These are phyloP conservation scores for Ellobius talpinus DNA, from an alignment of 2,113 vertebrate genomes.

Conservation along the genomic window DNA sequence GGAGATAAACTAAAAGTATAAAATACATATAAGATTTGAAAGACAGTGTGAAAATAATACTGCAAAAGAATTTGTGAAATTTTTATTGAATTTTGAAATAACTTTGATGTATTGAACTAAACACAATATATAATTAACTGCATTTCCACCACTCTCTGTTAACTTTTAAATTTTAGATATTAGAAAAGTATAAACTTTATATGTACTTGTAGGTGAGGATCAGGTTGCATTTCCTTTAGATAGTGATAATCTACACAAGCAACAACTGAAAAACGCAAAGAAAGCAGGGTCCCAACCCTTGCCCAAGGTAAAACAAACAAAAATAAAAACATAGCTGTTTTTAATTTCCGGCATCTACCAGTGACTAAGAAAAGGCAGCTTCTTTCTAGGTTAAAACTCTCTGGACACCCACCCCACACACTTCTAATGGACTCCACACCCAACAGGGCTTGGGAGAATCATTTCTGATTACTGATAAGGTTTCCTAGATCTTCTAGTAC, in stretches of 20 bases:
- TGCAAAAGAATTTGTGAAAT: conserved; percentile 5
- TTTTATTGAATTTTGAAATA: neutral
- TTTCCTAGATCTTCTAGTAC: conserved; percentile 20
- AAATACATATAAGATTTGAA: neutral
- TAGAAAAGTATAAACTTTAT: neutral
- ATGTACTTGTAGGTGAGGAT: neutral
- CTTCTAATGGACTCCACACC: neutral
- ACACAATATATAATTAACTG: conserved; percentile 1
- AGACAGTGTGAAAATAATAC: neutral
- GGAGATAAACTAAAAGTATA: neutral
- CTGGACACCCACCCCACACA: neutral
- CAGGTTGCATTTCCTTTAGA: neutral
- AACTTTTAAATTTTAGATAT: conserved; percentile 1
- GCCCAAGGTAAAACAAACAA: neutral
- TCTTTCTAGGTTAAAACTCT: conserved; percentile 4
- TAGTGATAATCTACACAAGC: neutral
- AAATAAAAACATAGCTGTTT: neutral
- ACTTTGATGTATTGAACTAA: conserved; percentile 24
- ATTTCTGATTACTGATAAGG: neutral
- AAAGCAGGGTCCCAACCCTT: neutral
- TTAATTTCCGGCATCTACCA: neutral
- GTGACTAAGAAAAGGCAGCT: neutral
- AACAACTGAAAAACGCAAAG: neutral
- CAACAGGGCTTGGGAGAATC: neutral
- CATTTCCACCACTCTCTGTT: neutral